Conservation (phyloP, 2,113 vertebrate species). For the Electrona antarctica region DNA sequence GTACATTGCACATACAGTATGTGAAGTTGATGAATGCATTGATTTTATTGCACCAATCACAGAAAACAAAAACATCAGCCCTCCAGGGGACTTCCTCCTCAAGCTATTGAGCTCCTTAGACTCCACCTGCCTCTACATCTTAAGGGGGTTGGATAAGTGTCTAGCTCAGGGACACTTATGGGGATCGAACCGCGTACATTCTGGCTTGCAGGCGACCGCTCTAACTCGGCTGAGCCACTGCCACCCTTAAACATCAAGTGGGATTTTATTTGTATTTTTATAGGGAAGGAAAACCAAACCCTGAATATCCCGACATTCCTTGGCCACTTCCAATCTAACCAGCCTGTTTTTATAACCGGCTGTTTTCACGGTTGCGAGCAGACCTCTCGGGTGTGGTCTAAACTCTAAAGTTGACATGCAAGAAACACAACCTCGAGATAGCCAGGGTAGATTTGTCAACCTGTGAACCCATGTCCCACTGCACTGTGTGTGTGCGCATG, state of each 20-base stretch:
- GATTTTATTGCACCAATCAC: neutral
- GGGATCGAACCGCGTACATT: too few species aligned
- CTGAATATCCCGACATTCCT: slow-evolving; percentile 61
- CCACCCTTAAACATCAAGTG: slow-evolving; percentile 46
- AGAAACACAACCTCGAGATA: slow-evolving; percentile 9
- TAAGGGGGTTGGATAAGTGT: too few species aligned
- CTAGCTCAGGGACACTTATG: too few species aligned
- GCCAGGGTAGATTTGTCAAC: neutral
- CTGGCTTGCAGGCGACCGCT: too few species aligned
- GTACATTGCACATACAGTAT: too few species aligned
- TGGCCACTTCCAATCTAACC: slow-evolving; percentile 50
- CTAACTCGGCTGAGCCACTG: too few species aligned
- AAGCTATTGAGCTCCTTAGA: too few species aligned
- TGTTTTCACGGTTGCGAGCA: slow-evolving; percentile 42
- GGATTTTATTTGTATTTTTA: slow-evolving; percentile 69
- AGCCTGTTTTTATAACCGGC: slow-evolving; percentile 49
- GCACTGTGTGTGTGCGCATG: neutral
- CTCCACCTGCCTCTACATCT: too few species aligned
- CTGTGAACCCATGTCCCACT: neutral
- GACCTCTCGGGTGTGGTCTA: slow-evolving; percentile 54
- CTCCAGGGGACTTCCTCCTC: neutral
- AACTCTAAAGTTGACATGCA: slow-evolving; percentile 47
- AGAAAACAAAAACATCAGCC: neutral
- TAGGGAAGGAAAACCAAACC: slow-evolving; percentile 55
- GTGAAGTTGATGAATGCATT: too few species aligned